Percentiles rank a stretch among this genome's conserved stretches.
phyloP scores from a whole-genome alignment of 2,113 vertebrate species.

The Takifugu bimaculatus region DNA sequence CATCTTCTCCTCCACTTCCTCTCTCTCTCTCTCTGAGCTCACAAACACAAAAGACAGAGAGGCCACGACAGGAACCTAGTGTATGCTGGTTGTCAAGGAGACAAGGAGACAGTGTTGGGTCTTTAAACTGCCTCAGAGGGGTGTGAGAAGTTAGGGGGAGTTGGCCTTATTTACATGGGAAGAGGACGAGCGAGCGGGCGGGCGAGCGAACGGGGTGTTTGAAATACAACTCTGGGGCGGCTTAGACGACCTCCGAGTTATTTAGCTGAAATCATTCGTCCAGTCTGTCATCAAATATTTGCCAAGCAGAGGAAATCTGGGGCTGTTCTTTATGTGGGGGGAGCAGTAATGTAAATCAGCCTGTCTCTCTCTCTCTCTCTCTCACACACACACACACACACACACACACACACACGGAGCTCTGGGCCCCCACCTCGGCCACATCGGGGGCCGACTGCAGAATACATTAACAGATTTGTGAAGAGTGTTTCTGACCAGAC shows the following conservation, averaged over 20 bases:
- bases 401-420: conserved; percentile 21
- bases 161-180: conserved; percentile 71
- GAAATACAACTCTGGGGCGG: conserved; percentile 63
- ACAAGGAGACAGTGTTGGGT: conserved; percentile 69
- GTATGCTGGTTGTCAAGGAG: conserved; percentile 69
- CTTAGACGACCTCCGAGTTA: conserved; percentile 43
- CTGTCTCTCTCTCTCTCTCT: conserved; percentile 31
- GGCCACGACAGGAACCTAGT: conserved; percentile 71
- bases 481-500: conserved; percentile 42
- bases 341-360: conserved; percentile 60
- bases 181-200: conserved; percentile 53
- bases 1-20: conserved; percentile 30
- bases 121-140: conserved; percentile 70
- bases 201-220: conserved; percentile 31
- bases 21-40: conserved; percentile 51
- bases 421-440: conserved; percentile 50
- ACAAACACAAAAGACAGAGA: conserved; percentile 73
- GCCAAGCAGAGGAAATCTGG: conserved; percentile 51
- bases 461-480: conserved; percentile 64
- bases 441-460: conserved; percentile 41
- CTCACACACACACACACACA: conserved; percentile 11
- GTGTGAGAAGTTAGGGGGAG: conserved; percentile 65
- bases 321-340: conserved; percentile 55
- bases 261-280: conserved; percentile 48
- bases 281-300: conserved; percentile 62